Base-by-base conservation (phyloP, 2,797 vertebrate genomes). In the Rhadinocentrus ornatus region DNA sequence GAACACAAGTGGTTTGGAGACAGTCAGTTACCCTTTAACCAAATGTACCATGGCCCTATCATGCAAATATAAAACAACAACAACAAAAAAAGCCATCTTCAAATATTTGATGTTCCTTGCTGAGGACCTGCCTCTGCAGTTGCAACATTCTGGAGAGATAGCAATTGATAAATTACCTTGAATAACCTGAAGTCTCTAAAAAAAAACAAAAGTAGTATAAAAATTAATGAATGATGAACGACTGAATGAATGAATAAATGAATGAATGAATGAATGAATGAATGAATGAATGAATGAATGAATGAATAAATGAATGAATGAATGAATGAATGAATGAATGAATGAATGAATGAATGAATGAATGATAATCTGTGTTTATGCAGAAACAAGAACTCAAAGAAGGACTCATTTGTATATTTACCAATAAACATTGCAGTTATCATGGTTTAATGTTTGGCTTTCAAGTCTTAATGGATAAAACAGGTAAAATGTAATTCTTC, bases 21-120 rank as follows among this genome's bases (percentile, higher is more conserved):
- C 2, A 6, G 57, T 66, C 8, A 48, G 26, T 80, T 74, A 62
- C 57, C 31, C 0, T 16, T 13, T 69, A 44, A 76, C 61, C 71
- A 1, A 29, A 67, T 59, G 66, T 4, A 59, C 68, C 15, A 1
- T 63, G 67, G 65, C 55, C 18, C 11, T 58, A 37, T 52, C 27
- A 18, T 16, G 48, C 53, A 48, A 72, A 48, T 57, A 63, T 69
- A 26, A 67, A 48, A 31, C 66, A 73, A 80, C 35, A 46, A 37
- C 46, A 18, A n/a, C 26, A 61, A 56, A 48, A 32, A 41, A 62
- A 63, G 52, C 2, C 0, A 11, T 78, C 57, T 75, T 67, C 69
- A 71, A 91, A 93, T 93, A 90, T 92, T 93, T 90, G 76, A 72
- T 67, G 16, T 76, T 52, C 39, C 62, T 74, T 77, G 12, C 57